Base-by-base conservation (phyloP, 2,888 invertebrate species). In the Psylliodes chrysocephalus region DNA sequence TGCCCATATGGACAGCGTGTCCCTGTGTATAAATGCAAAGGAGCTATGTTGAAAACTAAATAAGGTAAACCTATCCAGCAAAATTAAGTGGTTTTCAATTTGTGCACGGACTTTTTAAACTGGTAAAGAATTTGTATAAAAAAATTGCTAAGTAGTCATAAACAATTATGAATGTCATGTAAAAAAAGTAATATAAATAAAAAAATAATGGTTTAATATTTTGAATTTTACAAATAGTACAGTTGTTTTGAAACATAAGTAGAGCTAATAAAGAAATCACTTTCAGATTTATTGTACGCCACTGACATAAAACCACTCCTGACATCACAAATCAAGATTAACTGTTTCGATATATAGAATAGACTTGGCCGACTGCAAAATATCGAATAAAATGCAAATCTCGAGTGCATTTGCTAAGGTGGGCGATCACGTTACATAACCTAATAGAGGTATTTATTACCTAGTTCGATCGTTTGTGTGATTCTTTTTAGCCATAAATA, bases 361-460 rank as follows among this genome's bases (percentile, higher is more conserved):
- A 38, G 18, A 51, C 40, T 40, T 49, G 40, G 40, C 25, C 19
- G 51, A 53, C 35, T 33, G 47, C 38, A 63, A 63, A 60, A 60
- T 54, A 54, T 60, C 49, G 59, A 54, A 46, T 54, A 59, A 63
- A 63, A 56, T 63, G 59, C 59, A 63, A 63, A 60, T 63, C 49
- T 28, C 22, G 25, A 46, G 33, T 35, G 40, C 53, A 47, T 40
- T 57, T 63, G 57, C 38, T 30, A 25, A 59, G 52, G 63, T 63
- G 63, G 63, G 63, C 59, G 63, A 61, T 15, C 49, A 40, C 54
- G 49, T 53, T 63, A 44, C 59, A 60, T 54, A 59, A 63, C 40
- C 17, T 51, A 59, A 59, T 59, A 59, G 51, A 40, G 49, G 40
- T 42, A 51, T 59, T 59, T 59, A 59, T 59, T 59, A 40, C 49